Percentiles rank a stretch among this genome's conserved stretches.
Conservation (phyloP, 1,140 invertebrate genomes). For the Galendromus occidentalis region DNA sequence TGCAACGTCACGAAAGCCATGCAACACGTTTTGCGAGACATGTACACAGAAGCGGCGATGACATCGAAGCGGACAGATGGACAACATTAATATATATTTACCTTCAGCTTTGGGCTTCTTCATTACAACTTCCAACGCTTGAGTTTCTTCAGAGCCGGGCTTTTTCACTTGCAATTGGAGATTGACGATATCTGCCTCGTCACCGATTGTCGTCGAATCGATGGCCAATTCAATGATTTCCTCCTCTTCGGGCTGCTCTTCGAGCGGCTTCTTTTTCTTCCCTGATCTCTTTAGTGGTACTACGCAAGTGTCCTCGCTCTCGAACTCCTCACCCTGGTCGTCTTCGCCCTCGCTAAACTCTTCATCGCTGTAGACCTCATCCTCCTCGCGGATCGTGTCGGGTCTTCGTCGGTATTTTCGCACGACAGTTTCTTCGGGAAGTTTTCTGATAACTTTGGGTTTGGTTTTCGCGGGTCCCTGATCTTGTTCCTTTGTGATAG, state of each 20-base stretch:
- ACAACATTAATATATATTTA: conserved; percentile 19
- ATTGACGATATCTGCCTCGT: not conserved
- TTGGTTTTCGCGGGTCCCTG: not conserved
- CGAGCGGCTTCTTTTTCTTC: not conserved
- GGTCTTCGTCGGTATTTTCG: not conserved
- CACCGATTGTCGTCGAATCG: not conserved
- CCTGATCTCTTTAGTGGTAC: not conserved
- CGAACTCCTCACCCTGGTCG: not conserved
- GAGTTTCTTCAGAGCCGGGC: conserved; percentile 27
- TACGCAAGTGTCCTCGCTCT: not conserved
- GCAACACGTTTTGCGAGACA: no score
- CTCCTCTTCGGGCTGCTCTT: conserved; percentile 11
- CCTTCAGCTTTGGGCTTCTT: conserved; percentile 29
- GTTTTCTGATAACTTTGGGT: not conserved
- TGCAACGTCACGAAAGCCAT: no score
- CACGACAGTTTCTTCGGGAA: not conserved
- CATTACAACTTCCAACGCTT: conserved; percentile 30
- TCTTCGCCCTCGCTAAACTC: not conserved
- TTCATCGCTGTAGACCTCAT: not conserved
- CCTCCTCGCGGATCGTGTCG: not conserved
- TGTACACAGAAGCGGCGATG: no score
- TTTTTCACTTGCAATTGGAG: conserved; percentile 12
- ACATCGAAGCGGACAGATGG: no score
- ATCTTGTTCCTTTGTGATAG: not conserved
- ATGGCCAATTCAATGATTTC: conserved; percentile 3